Evolutionary conservation across 2,888 invertebrate species (phyloP).

Genomic region (Caenorhabditis angaria): DNA sequence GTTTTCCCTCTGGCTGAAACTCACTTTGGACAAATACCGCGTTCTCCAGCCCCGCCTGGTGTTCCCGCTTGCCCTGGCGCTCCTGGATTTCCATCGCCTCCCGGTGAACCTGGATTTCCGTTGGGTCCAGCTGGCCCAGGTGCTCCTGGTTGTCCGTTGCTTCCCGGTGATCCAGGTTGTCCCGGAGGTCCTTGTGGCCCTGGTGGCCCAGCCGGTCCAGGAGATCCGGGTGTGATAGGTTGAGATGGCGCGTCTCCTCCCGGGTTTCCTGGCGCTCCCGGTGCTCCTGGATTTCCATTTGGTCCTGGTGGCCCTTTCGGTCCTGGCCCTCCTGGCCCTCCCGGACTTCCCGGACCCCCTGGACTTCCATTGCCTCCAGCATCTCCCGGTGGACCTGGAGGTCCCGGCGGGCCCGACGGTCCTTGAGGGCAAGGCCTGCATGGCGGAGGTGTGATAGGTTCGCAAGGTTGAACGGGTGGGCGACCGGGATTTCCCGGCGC

Average conservation of each 20-base stretch:
- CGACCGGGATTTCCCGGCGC: conserved; percentile 57
- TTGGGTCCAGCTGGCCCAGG: conserved; percentile 52
- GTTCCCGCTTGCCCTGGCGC: conserved; percentile 42
- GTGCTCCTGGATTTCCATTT: conserved; percentile 49
- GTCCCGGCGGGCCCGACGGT: conserved; percentile 59
- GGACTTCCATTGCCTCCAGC: conserved; percentile 44
- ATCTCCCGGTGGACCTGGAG: conserved; percentile 53
- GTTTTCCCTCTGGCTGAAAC: not conserved
- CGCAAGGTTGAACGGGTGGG: conserved; percentile 53
- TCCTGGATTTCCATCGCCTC: conserved; percentile 54
- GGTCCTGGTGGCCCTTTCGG: conserved; percentile 52
- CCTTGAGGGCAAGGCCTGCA: conserved; percentile 58
- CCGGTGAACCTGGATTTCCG: conserved; percentile 45
- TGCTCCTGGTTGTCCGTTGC: conserved; percentile 55
- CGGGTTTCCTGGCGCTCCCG: conserved; percentile 45
- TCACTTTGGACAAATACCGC: conserved; percentile 35
- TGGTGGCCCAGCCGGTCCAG: conserved; percentile 45
- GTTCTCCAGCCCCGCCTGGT: conserved; percentile 32
- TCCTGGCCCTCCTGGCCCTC: conserved; percentile 39
- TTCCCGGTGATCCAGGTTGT: conserved; percentile 50
- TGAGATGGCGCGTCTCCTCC: conserved; percentile 36
- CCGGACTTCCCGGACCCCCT: conserved; percentile 43
- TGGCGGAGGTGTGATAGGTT: conserved; percentile 58
- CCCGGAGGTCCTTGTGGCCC: conserved; percentile 42
- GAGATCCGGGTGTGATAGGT: conserved; percentile 44